These are phyloP conservation scores for Eupeodes latifasciatus DNA, from an alignment of 2,888 invertebrate genomes.

Conservation along the genomic window DNA sequence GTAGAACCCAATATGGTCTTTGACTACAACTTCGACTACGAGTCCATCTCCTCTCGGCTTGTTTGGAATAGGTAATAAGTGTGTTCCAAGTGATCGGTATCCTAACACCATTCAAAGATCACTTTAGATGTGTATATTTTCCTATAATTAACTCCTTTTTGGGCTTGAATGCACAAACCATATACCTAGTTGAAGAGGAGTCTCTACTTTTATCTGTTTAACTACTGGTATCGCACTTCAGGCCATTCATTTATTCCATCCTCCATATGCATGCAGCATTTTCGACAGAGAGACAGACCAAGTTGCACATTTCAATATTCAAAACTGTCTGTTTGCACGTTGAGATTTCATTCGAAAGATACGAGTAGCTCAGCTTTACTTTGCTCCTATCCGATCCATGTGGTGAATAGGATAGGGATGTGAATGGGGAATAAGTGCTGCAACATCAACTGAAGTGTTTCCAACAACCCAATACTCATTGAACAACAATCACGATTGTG, in stretches of 20 bases:
- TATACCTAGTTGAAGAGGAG: constrained; percentile 30
- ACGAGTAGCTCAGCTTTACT: not conserved
- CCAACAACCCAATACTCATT: constrained; percentile 51
- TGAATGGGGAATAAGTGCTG: constrained; percentile 10
- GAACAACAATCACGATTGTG: constrained; percentile 67
- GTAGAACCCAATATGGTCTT: constrained; percentile 10
- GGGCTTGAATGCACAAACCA: not conserved
- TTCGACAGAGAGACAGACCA: constrained; percentile 57
- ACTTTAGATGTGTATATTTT: constrained; percentile 32
- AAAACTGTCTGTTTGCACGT: constrained; percentile 58
- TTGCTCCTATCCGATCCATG: constrained; percentile 13
- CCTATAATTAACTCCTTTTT: constrained; percentile 70
- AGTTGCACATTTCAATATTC: constrained; percentile 71
- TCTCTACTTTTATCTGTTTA: constrained; percentile 28
- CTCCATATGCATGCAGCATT: not conserved
- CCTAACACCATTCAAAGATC: constrained; percentile 47
- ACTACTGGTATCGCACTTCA: constrained; percentile 53
- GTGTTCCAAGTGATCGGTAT: constrained; percentile 57
- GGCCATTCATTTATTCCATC: constrained; percentile 19
- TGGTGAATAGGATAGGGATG: not conserved
- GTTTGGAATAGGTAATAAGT: constrained; percentile 47
- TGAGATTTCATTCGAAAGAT: constrained; percentile 60
- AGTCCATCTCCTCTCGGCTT: constrained; percentile 27
- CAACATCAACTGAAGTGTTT: constrained; percentile 58
- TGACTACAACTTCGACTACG: no score